Evolutionary conservation across 2,797 vertebrate species (phyloP).

Genomic region (Gymnopithys bicolor): DNA sequence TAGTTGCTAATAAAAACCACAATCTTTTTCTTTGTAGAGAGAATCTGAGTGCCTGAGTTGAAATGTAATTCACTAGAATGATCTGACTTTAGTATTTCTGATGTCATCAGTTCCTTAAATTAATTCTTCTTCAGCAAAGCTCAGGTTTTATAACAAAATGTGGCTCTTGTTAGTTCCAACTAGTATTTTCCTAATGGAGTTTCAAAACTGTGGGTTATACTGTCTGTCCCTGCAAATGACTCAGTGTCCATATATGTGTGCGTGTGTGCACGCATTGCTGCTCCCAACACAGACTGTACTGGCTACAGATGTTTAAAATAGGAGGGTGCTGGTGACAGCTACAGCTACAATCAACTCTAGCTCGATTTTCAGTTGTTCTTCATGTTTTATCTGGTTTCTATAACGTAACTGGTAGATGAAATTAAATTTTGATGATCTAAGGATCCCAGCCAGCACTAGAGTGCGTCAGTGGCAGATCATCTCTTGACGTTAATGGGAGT

Average conservation of each 20-base stretch:
- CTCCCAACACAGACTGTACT: not conserved
- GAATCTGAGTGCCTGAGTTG: not conserved
- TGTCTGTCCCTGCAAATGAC: slow-evolving; percentile 54
- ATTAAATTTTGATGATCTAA: not conserved
- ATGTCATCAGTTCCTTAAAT: slow-evolving; percentile 40
- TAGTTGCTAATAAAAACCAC: not conserved
- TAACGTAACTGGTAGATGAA: not conserved
- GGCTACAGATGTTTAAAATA: slow-evolving; percentile 39
- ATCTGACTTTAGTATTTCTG: slow-evolving; percentile 11
- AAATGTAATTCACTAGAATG: slow-evolving; percentile 31
- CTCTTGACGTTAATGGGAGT: slow-evolving; percentile 50
- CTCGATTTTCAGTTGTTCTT: not conserved
- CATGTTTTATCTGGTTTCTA: not conserved
- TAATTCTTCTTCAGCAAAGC: slow-evolving; percentile 32
- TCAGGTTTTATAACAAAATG: slow-evolving; percentile 48
- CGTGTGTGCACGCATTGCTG: slow-evolving; percentile 10
- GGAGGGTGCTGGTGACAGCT: not conserved
- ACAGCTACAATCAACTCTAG: not conserved
- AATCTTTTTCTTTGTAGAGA: not conserved
- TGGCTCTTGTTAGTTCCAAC: slow-evolving; percentile 51
- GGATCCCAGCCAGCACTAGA: not conserved
- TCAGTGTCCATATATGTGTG: slow-evolving; percentile 49
- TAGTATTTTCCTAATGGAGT: slow-evolving; percentile 62
- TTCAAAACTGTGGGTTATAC: slow-evolving; percentile 41
- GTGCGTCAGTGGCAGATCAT: slow-evolving; percentile 49